A percentile compares a stretch with the other conserved stretches of the same genome.
Evolutionary conservation across 2,888 invertebrate species (phyloP).

Genomic region (Cyaniris semiargus): DNA sequence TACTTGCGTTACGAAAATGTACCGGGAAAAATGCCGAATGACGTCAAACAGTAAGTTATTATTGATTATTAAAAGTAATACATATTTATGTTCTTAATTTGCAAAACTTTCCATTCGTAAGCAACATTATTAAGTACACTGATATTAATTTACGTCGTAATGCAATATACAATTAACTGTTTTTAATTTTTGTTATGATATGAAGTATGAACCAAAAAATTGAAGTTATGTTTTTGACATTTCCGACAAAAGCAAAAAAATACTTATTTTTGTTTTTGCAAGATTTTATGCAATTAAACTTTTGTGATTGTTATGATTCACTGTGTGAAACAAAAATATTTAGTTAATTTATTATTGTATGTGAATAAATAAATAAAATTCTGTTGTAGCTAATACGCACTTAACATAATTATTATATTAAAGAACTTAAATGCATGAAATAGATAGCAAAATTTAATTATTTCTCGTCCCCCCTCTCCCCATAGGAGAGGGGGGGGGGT

Average conservation of each 20-base stretch:
- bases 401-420: not conserved
- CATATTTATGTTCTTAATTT: not conserved
- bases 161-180: too few relatives aligned
- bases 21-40: conserved; percentile 60
- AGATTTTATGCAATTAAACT: not conserved
- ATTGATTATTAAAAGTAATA: not conserved
- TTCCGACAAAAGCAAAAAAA: not conserved
- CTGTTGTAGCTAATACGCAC: not conserved
- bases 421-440: not conserved
- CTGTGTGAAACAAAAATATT: not conserved
- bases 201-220: not conserved
- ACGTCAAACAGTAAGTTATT: conserved; percentile 62
- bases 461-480: too few relatives aligned
- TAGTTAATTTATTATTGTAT: not conserved
- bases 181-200: too few relatives aligned
- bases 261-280: not conserved
- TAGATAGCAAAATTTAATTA: not conserved
- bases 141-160: not conserved
- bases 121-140: not conserved
- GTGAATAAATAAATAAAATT: not conserved
- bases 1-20: conserved; percentile 48
- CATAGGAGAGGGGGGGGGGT: too few relatives aligned
- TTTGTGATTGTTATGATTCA: not conserved
- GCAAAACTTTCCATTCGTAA: not conserved
- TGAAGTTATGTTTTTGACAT: not conserved